These are phyloP conservation scores for Tipula confusa DNA, from an alignment of 2,888 invertebrate species.

Conservation along the genomic window DNA sequence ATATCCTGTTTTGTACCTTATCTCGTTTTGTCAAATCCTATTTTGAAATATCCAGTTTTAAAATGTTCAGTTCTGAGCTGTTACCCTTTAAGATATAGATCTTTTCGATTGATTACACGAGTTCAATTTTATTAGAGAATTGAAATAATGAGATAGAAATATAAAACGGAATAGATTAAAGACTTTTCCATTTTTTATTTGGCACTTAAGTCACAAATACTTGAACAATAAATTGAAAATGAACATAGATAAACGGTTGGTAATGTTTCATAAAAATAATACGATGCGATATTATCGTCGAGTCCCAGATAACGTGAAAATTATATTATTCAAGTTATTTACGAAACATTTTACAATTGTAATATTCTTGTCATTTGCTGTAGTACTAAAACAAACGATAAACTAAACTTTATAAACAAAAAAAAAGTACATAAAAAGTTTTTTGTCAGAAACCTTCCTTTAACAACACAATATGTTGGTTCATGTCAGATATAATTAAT, in stretches of 20 bases:
- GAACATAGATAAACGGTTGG: background rate
- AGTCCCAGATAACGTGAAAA: background rate
- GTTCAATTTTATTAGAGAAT: background rate
- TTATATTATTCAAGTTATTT: background rate
- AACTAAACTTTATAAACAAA: background rate
- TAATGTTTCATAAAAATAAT: background rate
- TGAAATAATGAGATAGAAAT: background rate
- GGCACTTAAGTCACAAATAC: background rate
- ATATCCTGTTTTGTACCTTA: too few species aligned
- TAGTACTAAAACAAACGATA: background rate
- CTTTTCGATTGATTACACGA: background rate
- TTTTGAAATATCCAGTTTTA: too few species aligned
- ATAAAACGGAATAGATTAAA: background rate
- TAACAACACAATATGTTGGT: background rate
- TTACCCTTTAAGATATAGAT: too few species aligned
- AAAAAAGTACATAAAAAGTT: background rate
- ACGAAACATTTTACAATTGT: background rate
- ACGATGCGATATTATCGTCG: background rate
- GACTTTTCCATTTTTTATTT: background rate
- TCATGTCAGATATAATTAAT: background rate
- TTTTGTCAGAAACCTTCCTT: background rate
- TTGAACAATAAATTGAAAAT: background rate
- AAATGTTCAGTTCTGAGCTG: too few species aligned
- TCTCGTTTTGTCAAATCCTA: too few species aligned
- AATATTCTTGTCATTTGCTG: background rate